Evolutionary conservation across 2,888 invertebrate species (phyloP), one percentile per base, ranked within the genome.

Genomic region (Strigamia maritima): DNA sequence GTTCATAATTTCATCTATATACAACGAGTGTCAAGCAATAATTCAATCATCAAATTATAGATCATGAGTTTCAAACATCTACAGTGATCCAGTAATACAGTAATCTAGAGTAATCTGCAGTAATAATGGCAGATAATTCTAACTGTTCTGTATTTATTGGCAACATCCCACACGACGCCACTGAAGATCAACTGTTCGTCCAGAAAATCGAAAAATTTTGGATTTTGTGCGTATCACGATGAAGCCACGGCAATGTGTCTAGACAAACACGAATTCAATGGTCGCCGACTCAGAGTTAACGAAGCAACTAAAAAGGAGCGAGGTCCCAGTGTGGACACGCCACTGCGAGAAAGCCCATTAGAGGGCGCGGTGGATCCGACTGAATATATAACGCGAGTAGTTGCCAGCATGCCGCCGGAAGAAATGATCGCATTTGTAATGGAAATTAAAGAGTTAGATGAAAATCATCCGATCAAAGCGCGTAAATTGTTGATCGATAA

Each of bases 171-270:
- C 99, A 99, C 87, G 99, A 99, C 88, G 98, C 98, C 1, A 98
- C 98, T 0, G 99, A 99, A 87, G 98, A 99, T 84, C 97, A 98
- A 85, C 88, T 99, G 8, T 96, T 96, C 86, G 97, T 98, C 98
- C 79, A 98, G 98, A 0, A 99, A 99, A 87, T 98, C 99, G 0
- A 99, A 99, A 87, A 99, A 99, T 6, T 99, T 99, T 92, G 99
- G 99, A 0, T 99, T 99, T 85, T 99, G 98, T 86, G 99, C 99
- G 85, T 99, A 98, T 85, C 94, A 96, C 83, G 99, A 99, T 86
- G 94, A 95, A 84, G 97, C 98, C 86, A 98, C 98, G 0, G 98
- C 99, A 0, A 90, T 97, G 75, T 98, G 99, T 86, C 89, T 99
- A 28, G 97, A 97, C 85, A 94, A 97, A 2, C 95, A 95, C 86